Percentiles rank a stretch among this genome's conserved stretches.
Conservation (phyloP, 2,888 invertebrate genomes). For the Melikaiella ostensackeni region DNA sequence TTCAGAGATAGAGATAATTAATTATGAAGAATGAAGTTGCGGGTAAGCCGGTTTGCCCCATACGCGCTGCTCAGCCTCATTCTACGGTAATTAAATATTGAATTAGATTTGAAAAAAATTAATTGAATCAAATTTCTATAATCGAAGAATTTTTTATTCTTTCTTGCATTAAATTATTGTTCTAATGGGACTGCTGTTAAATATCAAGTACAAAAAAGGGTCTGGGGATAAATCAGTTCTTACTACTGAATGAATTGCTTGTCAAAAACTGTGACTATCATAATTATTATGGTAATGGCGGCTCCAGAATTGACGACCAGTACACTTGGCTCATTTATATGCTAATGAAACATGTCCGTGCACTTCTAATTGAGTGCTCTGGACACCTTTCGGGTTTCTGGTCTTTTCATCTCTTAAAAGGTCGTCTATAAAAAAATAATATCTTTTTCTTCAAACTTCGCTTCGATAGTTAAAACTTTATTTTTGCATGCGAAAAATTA, state of each 20-base stretch:
- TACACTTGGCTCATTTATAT: slow-evolving; percentile 36
- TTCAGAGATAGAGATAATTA: no score
- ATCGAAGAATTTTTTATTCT: no score
- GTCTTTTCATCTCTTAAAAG: not conserved
- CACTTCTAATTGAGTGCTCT: slow-evolving; percentile 26
- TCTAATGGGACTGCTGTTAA: not conserved
- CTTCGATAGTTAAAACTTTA: not conserved
- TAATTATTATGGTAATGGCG: slow-evolving; percentile 25
- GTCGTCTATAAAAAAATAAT: not conserved
- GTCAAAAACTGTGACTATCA: slow-evolving; percentile 20
- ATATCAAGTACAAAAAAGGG: no score
- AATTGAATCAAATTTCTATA: no score
- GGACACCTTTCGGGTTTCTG: slow-evolving; percentile 1
- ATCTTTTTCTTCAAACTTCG: not conserved
- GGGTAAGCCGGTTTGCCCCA: no score
- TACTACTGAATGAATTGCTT: not conserved
- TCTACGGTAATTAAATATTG: no score
- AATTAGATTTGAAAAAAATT: no score
- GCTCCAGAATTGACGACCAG: slow-evolving; percentile 1
- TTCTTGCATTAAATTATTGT: not conserved
- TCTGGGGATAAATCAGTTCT: not conserved
- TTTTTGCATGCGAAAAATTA: not conserved
- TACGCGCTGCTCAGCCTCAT: no score
- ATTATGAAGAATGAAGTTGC: no score
- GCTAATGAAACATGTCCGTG: slow-evolving; percentile 34